Base-by-base conservation (phyloP, 2,797 vertebrate species). In the Benthosema pterotum region DNA sequence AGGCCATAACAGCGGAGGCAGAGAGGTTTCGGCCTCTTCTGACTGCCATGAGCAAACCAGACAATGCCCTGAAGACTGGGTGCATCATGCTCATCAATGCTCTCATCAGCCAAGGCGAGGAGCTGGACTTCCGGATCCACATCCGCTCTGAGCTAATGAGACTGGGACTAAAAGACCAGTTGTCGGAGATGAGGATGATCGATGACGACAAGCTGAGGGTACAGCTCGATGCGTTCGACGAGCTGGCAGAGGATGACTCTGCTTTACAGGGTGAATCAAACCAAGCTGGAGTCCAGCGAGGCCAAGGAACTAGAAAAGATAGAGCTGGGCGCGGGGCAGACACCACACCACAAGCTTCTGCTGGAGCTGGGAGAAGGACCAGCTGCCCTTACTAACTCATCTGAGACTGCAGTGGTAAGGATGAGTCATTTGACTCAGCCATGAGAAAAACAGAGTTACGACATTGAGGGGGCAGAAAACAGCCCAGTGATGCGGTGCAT, bases 11-110 rank as follows among this genome's bases (percentile, higher is more conserved):
- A 25, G 94, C 94, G 58, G 91, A 94, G 79, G 96, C 93, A 18
- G 96, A 97, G 83, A 91, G 96, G 69, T 98, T 98, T 78, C 94
- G 94, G 78, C 93, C 94, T 14, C 87, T 98, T 15, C 69, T 98
- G 47, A 73, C 92, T 65, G 96, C 96, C 65, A 90, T 98, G 88
- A 91, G 78, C 54, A 93, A 66, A 53, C 80, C 87, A 22, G 90
- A 82, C 70, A 85, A 93, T 57, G 74, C 93, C 62, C 92, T 96
- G 28, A 97, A 96, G 94, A 92, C 94, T 18, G 91, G 85, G 61
- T 98, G 96, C 71, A 94, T 98, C 86, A 95, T 94, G 72, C 84
- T 98, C 49, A 96, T 98, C 84, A 98, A 98, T 15, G 95, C 94
- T 62, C 89, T 98, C 64, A 96, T 97, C 87, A 95, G 90, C 69